Base-by-base conservation (phyloP, 2,888 invertebrate genomes). In the Ligdia adustata region DNA sequence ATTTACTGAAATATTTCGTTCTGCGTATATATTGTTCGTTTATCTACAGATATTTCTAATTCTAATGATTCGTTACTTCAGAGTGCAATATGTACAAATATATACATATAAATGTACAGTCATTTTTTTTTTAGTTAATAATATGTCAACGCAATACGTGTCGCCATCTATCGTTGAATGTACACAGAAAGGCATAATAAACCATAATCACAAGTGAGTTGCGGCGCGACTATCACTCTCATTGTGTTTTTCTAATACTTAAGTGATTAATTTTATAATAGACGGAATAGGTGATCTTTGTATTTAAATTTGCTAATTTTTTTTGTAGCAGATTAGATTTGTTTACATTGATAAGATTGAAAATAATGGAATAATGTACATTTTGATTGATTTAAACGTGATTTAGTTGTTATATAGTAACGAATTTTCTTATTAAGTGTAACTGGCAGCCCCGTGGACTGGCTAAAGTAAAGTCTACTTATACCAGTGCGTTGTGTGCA, bases 81-180 rank as follows among this genome's bases (percentile, higher is more conserved):
- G 92, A 92, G 93, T 93, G 93, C 93, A 93, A 93, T 93, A 93
- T 93, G 93, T 93, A 93, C 93, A 93, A 93, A 93, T 93, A 92
- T 92, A 92, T 90, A 89, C 89, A 89, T 87, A 85, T 86, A 79
- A 81, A 70, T 89, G 89, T 89, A 90, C 89, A 89, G 90, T 89
- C 76, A 87, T 73, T 79, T 89, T 73, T 79, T 89, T 85, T 70
- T 88, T 89, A 88, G 87, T 87, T 89, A 81, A 4, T 89, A 87
- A 87, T 86, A 71, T 80, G 81, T 86, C 85, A 81, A 87, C 87
- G 88, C 85, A 87, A 88, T 88, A 84, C 74, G 66, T 72, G 77
- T 83, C 78, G 76, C 77, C 82, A 75, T 73, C 69, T 76, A 82
- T 80, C 80, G 82, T 83, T 82, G 84, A 83, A 80, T 81, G 86